phyloP scores from a whole-genome alignment of 2,888 invertebrate genomes.

The Orthonychiurus folsomi region DNA sequence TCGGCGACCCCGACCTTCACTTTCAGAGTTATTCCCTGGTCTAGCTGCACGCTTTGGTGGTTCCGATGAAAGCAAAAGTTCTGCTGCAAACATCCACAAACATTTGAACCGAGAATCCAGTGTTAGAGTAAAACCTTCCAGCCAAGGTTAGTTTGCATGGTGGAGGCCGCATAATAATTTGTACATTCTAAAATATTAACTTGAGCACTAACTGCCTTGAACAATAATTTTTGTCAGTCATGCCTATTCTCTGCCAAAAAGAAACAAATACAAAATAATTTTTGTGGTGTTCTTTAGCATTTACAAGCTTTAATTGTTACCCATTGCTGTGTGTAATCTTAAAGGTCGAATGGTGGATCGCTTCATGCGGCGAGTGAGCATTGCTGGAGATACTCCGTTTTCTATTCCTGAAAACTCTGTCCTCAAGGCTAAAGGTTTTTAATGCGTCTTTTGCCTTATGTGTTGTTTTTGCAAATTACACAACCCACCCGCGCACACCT shows the following conservation, averaged over 20 bases:
- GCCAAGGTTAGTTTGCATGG: conserved; percentile 38
- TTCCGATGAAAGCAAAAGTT: conserved; percentile 32
- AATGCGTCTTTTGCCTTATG: conserved; percentile 16
- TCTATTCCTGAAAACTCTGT: conserved; percentile 40
- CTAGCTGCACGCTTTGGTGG: conserved; percentile 39
- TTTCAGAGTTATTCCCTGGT: conserved; percentile 40
- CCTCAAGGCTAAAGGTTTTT: conserved; percentile 40
- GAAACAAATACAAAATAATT: too few species aligned
- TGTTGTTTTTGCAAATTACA: too few species aligned
- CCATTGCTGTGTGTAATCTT: conserved; percentile 13
- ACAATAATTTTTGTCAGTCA: neutral
- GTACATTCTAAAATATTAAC: neutral
- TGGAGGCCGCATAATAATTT: conserved; percentile 10
- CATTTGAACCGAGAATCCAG: conserved; percentile 38
- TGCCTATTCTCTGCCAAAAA: neutral
- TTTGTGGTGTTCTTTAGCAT: neutral
- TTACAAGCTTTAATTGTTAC: neutral
- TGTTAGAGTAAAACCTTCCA: conserved; percentile 39
- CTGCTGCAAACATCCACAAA: conserved; percentile 37
- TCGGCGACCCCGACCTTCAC: conserved; percentile 37
- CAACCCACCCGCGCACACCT: conserved; percentile 6
- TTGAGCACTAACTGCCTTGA: neutral
- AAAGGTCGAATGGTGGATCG: conserved; percentile 41
- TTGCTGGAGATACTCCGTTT: conserved; percentile 41
- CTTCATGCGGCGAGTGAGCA: conserved; percentile 40